Conservation (phyloP, 2,113 vertebrate species). For the Fulmarus glacialis region DNA sequence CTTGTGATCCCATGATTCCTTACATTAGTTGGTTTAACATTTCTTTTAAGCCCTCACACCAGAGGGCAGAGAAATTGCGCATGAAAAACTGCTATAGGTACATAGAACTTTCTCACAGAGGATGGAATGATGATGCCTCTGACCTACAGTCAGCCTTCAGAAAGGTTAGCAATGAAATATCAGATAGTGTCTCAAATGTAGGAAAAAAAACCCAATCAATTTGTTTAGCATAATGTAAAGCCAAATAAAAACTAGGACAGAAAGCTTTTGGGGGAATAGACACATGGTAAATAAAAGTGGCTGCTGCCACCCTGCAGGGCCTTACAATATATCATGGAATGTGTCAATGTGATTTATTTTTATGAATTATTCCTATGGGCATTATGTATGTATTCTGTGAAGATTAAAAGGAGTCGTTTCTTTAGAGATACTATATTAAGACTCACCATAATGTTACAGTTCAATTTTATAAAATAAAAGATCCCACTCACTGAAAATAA, state of each 20-base stretch:
- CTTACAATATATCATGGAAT: slow-evolving; percentile 23
- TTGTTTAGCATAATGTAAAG: not conserved
- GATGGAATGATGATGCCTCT: not conserved
- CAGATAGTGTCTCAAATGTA: not conserved
- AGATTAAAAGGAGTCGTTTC: slow-evolving; percentile 6
- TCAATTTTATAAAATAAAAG: not conserved
- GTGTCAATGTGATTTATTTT: slow-evolving; percentile 67
- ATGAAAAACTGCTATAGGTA: not conserved
- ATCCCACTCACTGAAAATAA: not conserved
- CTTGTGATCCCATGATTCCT: not conserved
- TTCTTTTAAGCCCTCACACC: not conserved
- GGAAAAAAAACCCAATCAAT: not conserved
- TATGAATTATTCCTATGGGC: slow-evolving; percentile 40
- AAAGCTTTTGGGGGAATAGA: slow-evolving; percentile 42
- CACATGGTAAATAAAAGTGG: slow-evolving; percentile 41
- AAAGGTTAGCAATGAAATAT: not conserved
- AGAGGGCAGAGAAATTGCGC: not conserved
- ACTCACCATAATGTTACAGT: not conserved
- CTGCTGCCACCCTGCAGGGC: slow-evolving; percentile 49
- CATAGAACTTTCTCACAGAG: not conserved
- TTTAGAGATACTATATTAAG: not conserved
- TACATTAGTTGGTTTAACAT: not conserved
- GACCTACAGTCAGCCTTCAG: not conserved
- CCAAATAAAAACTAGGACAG: slow-evolving; percentile 57
- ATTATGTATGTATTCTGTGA: slow-evolving; percentile 7